Evolutionary conservation across 2,888 invertebrate species (phyloP).

Genomic region (Brachyopa scutellaris): DNA sequence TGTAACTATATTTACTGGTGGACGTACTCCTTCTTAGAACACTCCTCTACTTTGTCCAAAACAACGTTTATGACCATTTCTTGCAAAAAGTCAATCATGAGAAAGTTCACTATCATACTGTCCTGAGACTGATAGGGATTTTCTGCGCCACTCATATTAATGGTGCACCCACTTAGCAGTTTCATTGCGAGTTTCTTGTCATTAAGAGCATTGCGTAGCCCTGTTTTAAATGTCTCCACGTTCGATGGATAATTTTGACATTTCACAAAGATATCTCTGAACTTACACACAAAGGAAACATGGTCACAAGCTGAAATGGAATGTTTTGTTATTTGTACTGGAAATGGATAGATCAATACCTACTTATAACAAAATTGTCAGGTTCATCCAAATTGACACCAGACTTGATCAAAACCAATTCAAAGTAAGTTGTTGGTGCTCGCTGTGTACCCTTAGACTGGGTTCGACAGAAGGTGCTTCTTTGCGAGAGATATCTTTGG

Average conservation of each 20-base stretch:
- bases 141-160: slow-evolving; percentile 77
- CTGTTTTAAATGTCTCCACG: slow-evolving; percentile 83
- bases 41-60: slow-evolving; percentile 85
- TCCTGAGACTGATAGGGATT: slow-evolving; percentile 82
- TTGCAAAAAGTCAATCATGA: slow-evolving; percentile 85
- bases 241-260: slow-evolving; percentile 83
- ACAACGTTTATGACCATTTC: slow-evolving; percentile 84
- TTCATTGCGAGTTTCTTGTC: slow-evolving; percentile 76
- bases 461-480: slow-evolving; percentile 78
- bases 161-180: slow-evolving; percentile 79
- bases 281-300: slow-evolving; percentile 82
- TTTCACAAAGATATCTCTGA: slow-evolving; percentile 81
- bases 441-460: slow-evolving; percentile 77
- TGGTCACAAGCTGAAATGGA: slow-evolving; percentile 80
- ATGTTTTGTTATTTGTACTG: neutral
- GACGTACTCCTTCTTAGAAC: slow-evolving; percentile 82
- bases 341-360: neutral
- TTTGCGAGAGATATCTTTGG: slow-evolving; percentile 80
- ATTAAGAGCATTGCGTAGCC: slow-evolving; percentile 81
- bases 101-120: slow-evolving; percentile 85
- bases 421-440: slow-evolving; percentile 80
- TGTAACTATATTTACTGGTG: neutral
- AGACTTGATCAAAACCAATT: slow-evolving; percentile 78
- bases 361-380: slow-evolving; percentile 78
- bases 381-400: slow-evolving; percentile 78